A percentile compares a stretch with the other conserved stretches of the same genome.
phyloP scores from a whole-genome alignment of 1,140 invertebrate species.

The Brachionus rotundiformis region DNA sequence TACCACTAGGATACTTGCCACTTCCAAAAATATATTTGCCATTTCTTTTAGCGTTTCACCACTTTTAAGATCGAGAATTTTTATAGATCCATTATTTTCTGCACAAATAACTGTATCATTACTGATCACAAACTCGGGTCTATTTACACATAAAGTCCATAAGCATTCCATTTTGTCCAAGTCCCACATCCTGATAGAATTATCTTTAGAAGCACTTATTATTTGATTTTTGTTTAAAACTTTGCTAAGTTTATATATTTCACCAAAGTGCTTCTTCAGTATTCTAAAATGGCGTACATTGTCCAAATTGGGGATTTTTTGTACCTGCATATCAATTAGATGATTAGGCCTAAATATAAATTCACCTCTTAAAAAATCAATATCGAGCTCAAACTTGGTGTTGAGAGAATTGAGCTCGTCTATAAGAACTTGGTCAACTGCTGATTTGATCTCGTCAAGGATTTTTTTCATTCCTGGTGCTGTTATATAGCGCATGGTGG shows the following conservation, averaged over 20 bases:
- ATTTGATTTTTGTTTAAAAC: background rate
- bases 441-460: background rate
- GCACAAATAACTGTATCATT: background rate
- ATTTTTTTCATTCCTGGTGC: background rate
- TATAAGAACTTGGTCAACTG: background rate
- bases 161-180: background rate
- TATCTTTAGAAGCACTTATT: background rate
- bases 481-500: background rate
- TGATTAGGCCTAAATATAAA: background rate
- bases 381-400: background rate
- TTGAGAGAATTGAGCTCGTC: background rate
- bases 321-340: background rate
- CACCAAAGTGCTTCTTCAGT: background rate
- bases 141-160: background rate
- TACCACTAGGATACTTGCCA: background rate
- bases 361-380: background rate
- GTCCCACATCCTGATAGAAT: conserved; percentile 22
- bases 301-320: background rate
- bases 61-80: background rate
- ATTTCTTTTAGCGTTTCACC: background rate
- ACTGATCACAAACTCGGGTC: background rate
- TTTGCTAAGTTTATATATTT: background rate
- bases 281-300: background rate
- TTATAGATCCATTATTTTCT: background rate
- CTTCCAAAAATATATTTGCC: background rate